phyloP scores from a whole-genome alignment of 2,113 vertebrate species.

The Prietella phreatophila region DNA sequence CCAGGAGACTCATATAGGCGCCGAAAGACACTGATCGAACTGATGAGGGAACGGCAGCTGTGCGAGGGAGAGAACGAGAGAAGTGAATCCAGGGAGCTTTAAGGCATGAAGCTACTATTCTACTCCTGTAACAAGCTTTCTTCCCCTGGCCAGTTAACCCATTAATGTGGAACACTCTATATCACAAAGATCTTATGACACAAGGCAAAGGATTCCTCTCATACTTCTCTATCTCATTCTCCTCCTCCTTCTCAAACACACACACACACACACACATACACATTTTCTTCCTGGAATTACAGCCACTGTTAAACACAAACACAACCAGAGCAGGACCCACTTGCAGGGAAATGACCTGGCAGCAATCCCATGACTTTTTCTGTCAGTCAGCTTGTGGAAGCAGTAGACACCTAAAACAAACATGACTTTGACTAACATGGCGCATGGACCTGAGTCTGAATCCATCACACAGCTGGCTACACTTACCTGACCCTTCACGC shows the following conservation, averaged over 20 bases:
- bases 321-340: conserved; percentile 20
- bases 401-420: conserved; percentile 39
- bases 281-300: conserved; percentile 31
- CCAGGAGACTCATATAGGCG: conserved; percentile 11
- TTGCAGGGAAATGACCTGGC: conserved; percentile 36
- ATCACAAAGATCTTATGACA: not conserved
- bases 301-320: conserved; percentile 44
- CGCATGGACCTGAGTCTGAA: not conserved
- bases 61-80: not conserved
- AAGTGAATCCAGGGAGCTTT: not conserved
- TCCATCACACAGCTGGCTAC: not conserved
- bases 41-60: conserved; percentile 40
- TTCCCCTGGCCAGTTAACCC: not conserved
- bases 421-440: conserved; percentile 15
- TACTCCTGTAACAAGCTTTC: not conserved
- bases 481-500: not conserved
- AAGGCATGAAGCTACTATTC: conserved; percentile 17
- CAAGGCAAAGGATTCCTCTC: not conserved
- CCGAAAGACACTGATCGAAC: conserved; percentile 30
- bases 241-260: not conserved
- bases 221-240: not conserved
- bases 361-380: conserved; percentile 12
- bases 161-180: not conserved
- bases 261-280: not conserved
- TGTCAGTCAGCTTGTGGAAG: conserved; percentile 27